Base-by-base conservation (phyloP, 2,113 vertebrate species). In the Pao palembangensis region DNA sequence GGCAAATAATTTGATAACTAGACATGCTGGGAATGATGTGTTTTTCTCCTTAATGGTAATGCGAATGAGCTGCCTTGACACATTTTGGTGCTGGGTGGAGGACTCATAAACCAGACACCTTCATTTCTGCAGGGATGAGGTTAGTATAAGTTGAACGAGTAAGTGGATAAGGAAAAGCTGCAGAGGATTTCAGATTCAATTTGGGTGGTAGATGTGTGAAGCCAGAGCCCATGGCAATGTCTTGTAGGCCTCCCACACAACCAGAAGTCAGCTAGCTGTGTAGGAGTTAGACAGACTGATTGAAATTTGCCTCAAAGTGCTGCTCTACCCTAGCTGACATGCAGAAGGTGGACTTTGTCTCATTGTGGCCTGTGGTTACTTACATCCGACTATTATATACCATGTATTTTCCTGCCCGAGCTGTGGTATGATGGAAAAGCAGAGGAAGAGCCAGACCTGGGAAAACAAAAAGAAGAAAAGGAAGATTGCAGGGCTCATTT, bases 201-300 rank as follows among this genome's bases (percentile, higher is more conserved):
- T 76, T 81, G 63, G 61, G 65, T 61, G 64, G 75, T 78, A 69
- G 78, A 83, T 81, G 57, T 81, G 69, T 65, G 74, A 75, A 75
- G 76, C 81, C 46, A 23, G 31, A 78, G 76, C 76, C 65, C 59
- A 11, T 80, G 70, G 79, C 76, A 67, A 72, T 75, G 81, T 85
- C 85, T 77, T 79, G 73, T 81, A 71, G 82, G 79, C 76, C 86
- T 83, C 84, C 84, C 82, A 88, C 84, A 77, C 76, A 85, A 75
- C 80, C 70, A 75, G 78, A 76, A 81, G 76, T 70, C 74, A 69
- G 71, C 66, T 58, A 52, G 31, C 69, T 80, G 84, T 68, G 80
- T 83, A 58, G 83, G 83, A 84, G 83, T 71, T 70, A 78, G 78
- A 78, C 52, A 70, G 71, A 81, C 73, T 78, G 76, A 86, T 83